Percentiles rank a stretch among this genome's conserved stretches.
These are phyloP conservation scores for Lochmaea crataegi DNA, from an alignment of 2,888 invertebrate genomes.

Conservation along the genomic window DNA sequence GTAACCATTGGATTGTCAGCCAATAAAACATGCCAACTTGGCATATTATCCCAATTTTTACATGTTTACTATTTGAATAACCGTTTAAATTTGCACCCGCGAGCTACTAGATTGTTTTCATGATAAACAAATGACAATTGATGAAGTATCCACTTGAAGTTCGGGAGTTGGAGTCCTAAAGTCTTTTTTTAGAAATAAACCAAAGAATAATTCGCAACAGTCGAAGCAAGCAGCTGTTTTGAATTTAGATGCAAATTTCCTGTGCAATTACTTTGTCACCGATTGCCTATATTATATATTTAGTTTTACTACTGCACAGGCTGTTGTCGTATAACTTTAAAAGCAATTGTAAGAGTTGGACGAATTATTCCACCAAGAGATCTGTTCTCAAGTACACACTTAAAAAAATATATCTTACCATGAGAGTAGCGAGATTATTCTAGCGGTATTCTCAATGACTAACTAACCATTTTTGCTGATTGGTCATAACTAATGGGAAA, in stretches of 20 bases:
- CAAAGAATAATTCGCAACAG: slow-evolving; percentile 11
- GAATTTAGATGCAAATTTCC: slow-evolving; percentile 40
- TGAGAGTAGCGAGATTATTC: neutral
- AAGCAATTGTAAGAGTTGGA: slow-evolving; percentile 10
- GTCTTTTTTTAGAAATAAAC: slow-evolving; percentile 2
- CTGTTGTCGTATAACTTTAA: slow-evolving; percentile 24
- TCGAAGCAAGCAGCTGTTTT: slow-evolving; percentile 29
- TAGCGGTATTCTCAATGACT: too few relatives aligned
- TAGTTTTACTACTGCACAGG: slow-evolving; percentile 35
- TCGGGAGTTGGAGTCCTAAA: too few relatives aligned
- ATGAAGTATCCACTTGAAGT: too few relatives aligned
- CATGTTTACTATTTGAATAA: too few relatives aligned
- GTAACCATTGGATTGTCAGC: too few relatives aligned
- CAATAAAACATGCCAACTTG: too few relatives aligned
- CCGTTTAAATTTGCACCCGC: too few relatives aligned
- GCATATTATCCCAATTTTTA: too few relatives aligned
- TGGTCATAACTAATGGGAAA: too few relatives aligned
- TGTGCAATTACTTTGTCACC: slow-evolving; percentile 39
- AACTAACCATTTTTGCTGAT: too few relatives aligned
- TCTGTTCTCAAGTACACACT: neutral
- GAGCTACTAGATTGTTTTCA: too few relatives aligned
- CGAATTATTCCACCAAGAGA: slow-evolving; percentile 23
- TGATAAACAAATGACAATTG: too few relatives aligned
- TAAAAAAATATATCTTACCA: neutral
- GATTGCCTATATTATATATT: slow-evolving; percentile 36